Conservation (phyloP, 2,888 invertebrate species). For the Cerastis leucographa region DNA sequence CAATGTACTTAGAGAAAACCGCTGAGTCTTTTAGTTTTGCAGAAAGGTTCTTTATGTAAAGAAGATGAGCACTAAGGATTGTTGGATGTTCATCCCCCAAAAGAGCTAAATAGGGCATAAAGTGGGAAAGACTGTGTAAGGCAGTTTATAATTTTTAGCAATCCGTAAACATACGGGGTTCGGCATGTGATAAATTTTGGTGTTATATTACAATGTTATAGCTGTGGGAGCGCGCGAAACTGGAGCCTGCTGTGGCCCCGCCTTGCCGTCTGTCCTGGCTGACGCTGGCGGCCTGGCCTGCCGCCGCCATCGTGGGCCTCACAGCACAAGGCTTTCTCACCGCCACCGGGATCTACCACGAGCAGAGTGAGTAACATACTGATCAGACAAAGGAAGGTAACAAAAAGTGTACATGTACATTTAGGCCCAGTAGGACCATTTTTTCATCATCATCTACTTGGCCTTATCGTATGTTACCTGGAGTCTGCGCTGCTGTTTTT, state of each 20-base stretch:
- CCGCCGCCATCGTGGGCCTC: conserved; percentile 92
- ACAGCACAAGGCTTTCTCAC: conserved; percentile 93
- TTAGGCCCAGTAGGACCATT: neutral
- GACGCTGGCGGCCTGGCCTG: conserved; percentile 93
- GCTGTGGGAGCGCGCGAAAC: conserved; percentile 92
- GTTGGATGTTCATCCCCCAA: too few relatives aligned
- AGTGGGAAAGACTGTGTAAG: neutral
- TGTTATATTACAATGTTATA: conserved; percentile 52
- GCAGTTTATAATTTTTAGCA: neutral
- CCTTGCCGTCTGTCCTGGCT: conserved; percentile 94
- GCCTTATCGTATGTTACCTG: neutral
- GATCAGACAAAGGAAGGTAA: neutral
- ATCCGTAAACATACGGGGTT: neutral
- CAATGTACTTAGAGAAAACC: neutral
- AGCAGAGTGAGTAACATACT: conserved; percentile 87
- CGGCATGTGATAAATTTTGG: neutral
- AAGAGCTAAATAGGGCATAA: neutral
- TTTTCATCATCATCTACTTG: neutral
- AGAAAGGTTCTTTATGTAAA: neutral
- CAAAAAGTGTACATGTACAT: neutral
- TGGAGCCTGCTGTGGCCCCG: conserved; percentile 89
- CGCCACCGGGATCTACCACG: conserved; percentile 92
- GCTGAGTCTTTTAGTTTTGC: neutral
- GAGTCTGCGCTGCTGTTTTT: neutral
- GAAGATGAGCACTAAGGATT: neutral